Evolutionary conservation across 2,888 invertebrate species (phyloP).

Genomic region (Clistopyga incitator): DNA sequence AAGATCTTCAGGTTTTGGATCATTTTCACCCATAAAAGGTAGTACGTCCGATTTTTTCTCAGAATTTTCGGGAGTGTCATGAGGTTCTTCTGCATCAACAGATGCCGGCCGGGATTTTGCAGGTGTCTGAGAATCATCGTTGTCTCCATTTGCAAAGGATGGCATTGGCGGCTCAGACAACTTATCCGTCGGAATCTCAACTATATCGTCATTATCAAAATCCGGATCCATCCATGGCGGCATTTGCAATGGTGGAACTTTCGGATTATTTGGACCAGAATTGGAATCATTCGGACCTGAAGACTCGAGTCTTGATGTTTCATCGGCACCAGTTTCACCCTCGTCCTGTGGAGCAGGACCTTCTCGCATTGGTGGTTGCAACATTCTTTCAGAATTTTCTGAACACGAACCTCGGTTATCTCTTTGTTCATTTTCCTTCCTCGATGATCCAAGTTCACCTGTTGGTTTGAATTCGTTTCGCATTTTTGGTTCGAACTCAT

Average conservation of each 20-base stretch:
- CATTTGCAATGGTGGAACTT: slow-evolving; percentile 71
- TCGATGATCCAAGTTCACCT: slow-evolving; percentile 24
- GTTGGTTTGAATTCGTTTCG: slow-evolving; percentile 28
- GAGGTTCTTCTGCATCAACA: slow-evolving; percentile 22
- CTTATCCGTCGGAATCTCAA: slow-evolving; percentile 42
- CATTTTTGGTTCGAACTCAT: slow-evolving; percentile 22
- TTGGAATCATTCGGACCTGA: slow-evolving; percentile 3
- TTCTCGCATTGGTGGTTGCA: slow-evolving; percentile 24
- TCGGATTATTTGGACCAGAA: slow-evolving; percentile 30
- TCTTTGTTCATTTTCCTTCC: slow-evolving; percentile 29
- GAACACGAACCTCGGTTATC: slow-evolving; percentile 16
- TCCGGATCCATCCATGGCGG: slow-evolving; percentile 73
- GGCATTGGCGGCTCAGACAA: neutral
- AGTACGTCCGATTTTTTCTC: slow-evolving; percentile 74
- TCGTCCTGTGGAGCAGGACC: slow-evolving; percentile 16
- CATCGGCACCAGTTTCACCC: slow-evolving; percentile 29
- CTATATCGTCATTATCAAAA: slow-evolving; percentile 58
- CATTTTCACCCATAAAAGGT: slow-evolving; percentile 82
- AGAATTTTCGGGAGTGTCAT: slow-evolving; percentile 8
- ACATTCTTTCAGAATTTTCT: slow-evolving; percentile 36
- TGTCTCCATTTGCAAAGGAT: neutral
- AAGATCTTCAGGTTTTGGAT: slow-evolving; percentile 80
- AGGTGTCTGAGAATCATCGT: slow-evolving; percentile 35
- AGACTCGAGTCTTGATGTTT: slow-evolving; percentile 33
- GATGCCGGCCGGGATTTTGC: neutral